Percentiles rank a stretch among this genome's conserved stretches.
These are phyloP conservation scores for Microtus richardsoni DNA, from an alignment of 2,113 vertebrate genomes.

Conservation along the genomic window DNA sequence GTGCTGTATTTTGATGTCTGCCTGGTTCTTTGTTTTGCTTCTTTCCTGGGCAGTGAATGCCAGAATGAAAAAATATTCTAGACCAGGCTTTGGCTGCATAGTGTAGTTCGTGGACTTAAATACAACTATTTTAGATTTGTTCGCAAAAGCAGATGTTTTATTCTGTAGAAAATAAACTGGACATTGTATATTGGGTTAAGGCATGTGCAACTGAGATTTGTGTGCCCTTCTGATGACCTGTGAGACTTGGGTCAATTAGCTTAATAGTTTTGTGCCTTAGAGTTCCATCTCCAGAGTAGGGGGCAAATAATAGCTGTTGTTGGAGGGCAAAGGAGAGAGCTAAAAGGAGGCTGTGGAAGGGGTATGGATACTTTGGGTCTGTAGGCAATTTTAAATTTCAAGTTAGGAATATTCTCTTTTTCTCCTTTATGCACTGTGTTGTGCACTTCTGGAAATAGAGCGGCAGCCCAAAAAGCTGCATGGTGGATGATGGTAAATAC, in stretches of 20 bases:
- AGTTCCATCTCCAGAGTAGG: slow-evolving; percentile 22
- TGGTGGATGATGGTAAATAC: neutral
- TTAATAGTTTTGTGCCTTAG: slow-evolving; percentile 63
- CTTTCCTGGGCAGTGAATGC: slow-evolving; percentile 32
- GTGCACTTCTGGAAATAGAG: slow-evolving; percentile 48
- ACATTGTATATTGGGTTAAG: slow-evolving; percentile 12
- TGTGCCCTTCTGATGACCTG: slow-evolving; percentile 51
- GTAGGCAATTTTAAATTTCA: neutral
- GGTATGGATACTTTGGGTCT: neutral
- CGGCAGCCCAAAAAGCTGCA: neutral
- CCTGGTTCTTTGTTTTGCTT: slow-evolving; percentile 51
- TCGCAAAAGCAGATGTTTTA: slow-evolving; percentile 41
- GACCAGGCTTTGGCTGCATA: slow-evolving; percentile 3
- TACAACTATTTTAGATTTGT: slow-evolving; percentile 48
- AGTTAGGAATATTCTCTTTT: slow-evolving; percentile 46
- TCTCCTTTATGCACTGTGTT: neutral
- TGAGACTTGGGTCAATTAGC: slow-evolving; percentile 41
- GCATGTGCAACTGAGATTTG: slow-evolving; percentile 43
- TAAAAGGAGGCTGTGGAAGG: slow-evolving; percentile 36
- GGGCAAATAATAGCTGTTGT: neutral
- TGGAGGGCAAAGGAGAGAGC: slow-evolving; percentile 63
- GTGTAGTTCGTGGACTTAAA: neutral
- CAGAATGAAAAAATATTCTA: slow-evolving; percentile 30
- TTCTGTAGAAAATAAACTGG: slow-evolving; percentile 41
- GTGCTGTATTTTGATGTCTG: slow-evolving; percentile 51